These are phyloP conservation scores for Metridium senile DNA, from an alignment of 92 coral and sea anemone genomes.

Conservation along the genomic window DNA sequence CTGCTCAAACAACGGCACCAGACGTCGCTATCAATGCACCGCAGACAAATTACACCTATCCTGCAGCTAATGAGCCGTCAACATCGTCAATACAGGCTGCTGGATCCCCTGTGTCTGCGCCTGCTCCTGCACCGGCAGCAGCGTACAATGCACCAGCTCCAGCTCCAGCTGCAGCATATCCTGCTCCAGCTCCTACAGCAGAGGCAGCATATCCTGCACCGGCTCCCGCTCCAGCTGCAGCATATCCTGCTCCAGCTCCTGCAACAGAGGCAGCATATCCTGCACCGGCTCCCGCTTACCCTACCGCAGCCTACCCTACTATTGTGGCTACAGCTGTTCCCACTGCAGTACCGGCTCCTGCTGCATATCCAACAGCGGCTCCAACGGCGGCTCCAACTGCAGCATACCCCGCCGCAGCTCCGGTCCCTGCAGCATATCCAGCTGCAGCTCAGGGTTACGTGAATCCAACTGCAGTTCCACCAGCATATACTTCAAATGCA, in stretches of 20 bases:
- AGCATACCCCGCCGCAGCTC: conserved; percentile 12
- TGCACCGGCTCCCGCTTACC: conserved; percentile 21
- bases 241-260: conserved; percentile 12
- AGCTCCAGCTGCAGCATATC: background rate
- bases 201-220: conserved; percentile 39
- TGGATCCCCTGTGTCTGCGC: conserved; percentile 4
- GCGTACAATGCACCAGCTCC: conserved; percentile 12
- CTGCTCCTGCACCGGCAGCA: conserved; percentile 5
- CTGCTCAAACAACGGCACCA: conserved; percentile 63
- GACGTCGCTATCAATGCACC: conserved; percentile 60
- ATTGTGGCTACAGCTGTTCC: conserved; percentile 24
- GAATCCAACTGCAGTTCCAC: conserved; percentile 11
- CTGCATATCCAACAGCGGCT: conserved; percentile 11
- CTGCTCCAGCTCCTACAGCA: conserved; percentile 23
- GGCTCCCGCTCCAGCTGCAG: conserved; percentile 33
- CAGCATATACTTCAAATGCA: background rate
- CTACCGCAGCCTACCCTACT: conserved; percentile 18
- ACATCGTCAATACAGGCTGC: conserved; percentile 26
- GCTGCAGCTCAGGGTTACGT: conserved; percentile 10
- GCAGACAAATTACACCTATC: conserved; percentile 59
- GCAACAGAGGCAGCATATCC: conserved; percentile 25
- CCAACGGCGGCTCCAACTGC: conserved; percentile 33
- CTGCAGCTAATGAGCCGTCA: conserved; percentile 41
- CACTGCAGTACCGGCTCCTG: conserved; percentile 2
- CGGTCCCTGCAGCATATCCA: conserved; percentile 31